Conservation (phyloP, 2,797 vertebrate genomes). For the Onychomys arenicola region DNA sequence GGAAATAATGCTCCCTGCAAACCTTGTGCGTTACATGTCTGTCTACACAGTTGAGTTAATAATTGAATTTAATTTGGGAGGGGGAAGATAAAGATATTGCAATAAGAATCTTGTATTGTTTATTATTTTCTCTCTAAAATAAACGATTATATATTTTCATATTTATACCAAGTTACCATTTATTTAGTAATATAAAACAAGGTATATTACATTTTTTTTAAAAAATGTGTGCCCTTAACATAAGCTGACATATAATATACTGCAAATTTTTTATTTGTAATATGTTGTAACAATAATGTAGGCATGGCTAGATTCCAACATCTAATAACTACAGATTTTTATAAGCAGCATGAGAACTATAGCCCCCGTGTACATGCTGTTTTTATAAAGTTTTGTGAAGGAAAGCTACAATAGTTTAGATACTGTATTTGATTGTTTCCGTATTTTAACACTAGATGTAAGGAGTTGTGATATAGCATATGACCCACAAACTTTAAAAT, state of each 20-base stretch:
- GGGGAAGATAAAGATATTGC: not conserved
- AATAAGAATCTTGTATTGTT: not conserved
- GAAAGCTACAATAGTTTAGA: not conserved
- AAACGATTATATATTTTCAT: not conserved
- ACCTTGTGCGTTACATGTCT: not conserved
- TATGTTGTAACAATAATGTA: not conserved
- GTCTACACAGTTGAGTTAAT: not conserved
- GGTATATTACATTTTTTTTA: not conserved
- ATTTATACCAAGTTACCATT: not conserved
- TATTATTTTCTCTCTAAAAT: not conserved
- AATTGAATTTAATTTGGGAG: not conserved
- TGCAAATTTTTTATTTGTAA: not conserved
- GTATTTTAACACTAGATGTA: not conserved
- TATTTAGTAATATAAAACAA: not conserved
- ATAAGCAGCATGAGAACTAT: not conserved
- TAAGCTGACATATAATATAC: not conserved
- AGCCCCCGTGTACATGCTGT: not conserved
- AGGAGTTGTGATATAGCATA: not conserved
- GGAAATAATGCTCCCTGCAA: not conserved
- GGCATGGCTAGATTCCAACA: not conserved
- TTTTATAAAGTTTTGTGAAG: not conserved
- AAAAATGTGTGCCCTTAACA: not conserved
- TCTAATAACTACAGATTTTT: not conserved
- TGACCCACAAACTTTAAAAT: not conserved
- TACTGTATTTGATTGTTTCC: not conserved